Evolutionary conservation across 2,888 invertebrate species (phyloP), one percentile per base, ranked within the genome.

Genomic region (Ischnus inquisitorius): DNA sequence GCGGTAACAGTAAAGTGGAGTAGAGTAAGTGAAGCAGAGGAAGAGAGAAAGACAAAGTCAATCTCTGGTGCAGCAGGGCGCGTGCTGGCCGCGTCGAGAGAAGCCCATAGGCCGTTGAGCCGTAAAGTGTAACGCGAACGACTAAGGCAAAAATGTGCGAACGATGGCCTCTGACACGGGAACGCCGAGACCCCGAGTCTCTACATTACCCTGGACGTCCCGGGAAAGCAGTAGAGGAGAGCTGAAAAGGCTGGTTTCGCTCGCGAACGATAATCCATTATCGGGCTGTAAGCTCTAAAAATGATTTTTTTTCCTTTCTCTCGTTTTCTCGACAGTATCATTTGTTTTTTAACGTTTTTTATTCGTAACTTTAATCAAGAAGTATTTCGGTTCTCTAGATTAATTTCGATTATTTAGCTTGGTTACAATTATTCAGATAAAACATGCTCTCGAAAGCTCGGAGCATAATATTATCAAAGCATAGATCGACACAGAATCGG

Each of bases 121-220:
- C 79, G 75, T 76, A 79, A 79, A 83, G 64, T 75, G 75, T 75
- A 75, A 64, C 64, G 51, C 74, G 64, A 39, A 64, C 64, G 74
- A 39, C 19, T 62, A 39, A 16, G 62, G 62, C 34, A 64, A 64
- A 64, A 64, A 34, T 39, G 39, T 64, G 62, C 62, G 34, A 39
- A 64, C 62, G 39, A 34, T 64, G 34, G 62, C 62, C 62, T 64
- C 62, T 39, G 62, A 39, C 74, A 64, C 64, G 39, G 39, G 25
- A 48, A 34, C 28, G 64, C 14, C 64, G 48, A 64, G 64, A 60
- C 60, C 71, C 43, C 74, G 74, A 41, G 74, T 48, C 74, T 64
- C 64, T 57, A 57, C 57, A 64, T 75, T 64, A 28, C 48, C 62
- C 72, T 43, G 34, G 14, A 43, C 43, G 72, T 43, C 16, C 43